Evolutionary conservation across 23 tunicate species (phyloP).

Genomic region (Pegea sp.): DNA sequence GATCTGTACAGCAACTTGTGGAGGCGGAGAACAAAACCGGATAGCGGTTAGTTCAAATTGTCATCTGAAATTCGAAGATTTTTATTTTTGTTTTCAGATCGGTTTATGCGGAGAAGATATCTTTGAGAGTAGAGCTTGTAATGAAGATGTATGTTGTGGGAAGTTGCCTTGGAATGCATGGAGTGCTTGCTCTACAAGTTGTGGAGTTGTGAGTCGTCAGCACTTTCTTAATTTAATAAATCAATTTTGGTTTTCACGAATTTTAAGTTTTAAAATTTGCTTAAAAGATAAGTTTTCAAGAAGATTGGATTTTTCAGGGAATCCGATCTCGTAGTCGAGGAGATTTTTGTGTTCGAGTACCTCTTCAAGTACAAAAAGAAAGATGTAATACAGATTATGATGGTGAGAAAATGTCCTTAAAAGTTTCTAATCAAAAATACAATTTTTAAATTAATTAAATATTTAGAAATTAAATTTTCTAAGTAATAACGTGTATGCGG

Average conservation of each 20-base stretch:
- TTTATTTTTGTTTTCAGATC: slow-evolving; percentile 8
- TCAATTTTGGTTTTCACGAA: too few relatives aligned
- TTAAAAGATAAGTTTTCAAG: too few relatives aligned
- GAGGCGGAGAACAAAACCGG: slow-evolving; percentile 23
- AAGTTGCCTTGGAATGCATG: slow-evolving; percentile 57
- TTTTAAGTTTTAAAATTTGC: not conserved
- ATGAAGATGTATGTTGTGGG: slow-evolving; percentile 23
- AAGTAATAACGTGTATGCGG: too few relatives aligned
- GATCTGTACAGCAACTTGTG: slow-evolving; percentile 63
- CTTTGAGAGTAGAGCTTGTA: slow-evolving; percentile 17
- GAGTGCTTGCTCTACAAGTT: slow-evolving; percentile 65
- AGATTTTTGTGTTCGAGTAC: slow-evolving; percentile 34
- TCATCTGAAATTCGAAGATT: not conserved
- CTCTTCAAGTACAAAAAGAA: slow-evolving; percentile 21
- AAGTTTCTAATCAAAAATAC: too few relatives aligned
- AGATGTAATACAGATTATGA: slow-evolving; percentile 57
- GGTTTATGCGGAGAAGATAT: slow-evolving; percentile 27
- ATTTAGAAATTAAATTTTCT: too few relatives aligned
- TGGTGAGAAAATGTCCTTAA: too few relatives aligned
- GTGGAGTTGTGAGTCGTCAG: slow-evolving; percentile 20
- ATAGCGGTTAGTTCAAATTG: slow-evolving; percentile 9
- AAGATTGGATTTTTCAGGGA: slow-evolving; percentile 37
- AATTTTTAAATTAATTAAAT: too few relatives aligned
- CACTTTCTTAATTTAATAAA: not conserved
- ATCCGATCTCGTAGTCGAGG: slow-evolving; percentile 25